phyloP scores from a whole-genome alignment of 2,797 vertebrate genomes.

The Ambastaia sidthimunki region DNA sequence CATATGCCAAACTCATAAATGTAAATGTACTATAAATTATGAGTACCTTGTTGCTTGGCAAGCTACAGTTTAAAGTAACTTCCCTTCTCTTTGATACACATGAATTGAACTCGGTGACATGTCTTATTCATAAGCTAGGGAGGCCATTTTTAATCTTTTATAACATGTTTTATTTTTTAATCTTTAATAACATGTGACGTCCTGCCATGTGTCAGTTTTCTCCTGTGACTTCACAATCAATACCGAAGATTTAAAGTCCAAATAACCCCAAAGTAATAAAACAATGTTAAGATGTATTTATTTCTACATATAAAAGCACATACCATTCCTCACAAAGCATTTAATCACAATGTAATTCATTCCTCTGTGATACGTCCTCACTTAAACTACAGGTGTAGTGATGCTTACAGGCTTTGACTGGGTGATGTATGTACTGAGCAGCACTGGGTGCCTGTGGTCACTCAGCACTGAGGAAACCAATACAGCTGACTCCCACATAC shows the following conservation, averaged over 20 bases:
- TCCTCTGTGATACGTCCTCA: slow-evolving; percentile 8
- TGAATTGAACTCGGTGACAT: neutral
- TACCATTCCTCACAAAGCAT: slow-evolving; percentile 5
- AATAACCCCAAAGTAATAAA: slow-evolving; percentile 17
- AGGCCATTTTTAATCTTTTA: slow-evolving; percentile 4
- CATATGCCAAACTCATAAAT: too few relatives aligned
- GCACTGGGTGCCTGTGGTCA: slow-evolving; percentile 37
- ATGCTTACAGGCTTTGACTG: slow-evolving; percentile 36
- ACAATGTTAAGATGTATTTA: slow-evolving; percentile 9
- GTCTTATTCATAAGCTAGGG: neutral
- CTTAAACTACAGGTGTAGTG: neutral
- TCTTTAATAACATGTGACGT: slow-evolving; percentile 31
- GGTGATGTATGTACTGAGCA: slow-evolving; percentile 42
- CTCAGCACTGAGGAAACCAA: slow-evolving; percentile 45
- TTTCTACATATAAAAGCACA: slow-evolving; percentile 3
- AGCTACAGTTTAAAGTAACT: neutral
- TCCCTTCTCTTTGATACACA: neutral
- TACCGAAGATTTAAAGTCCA: neutral
- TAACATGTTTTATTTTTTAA: slow-evolving; percentile 8
- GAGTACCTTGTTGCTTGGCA: too few relatives aligned
- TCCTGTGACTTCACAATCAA: slow-evolving; percentile 13
- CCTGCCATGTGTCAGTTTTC: neutral
- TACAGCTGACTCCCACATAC: slow-evolving; percentile 40
- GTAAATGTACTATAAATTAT: neutral
- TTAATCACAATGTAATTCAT: slow-evolving; percentile 5